phyloP scores from a whole-genome alignment of 2,797 vertebrate genomes.

The Pygocentrus nattereri region DNA sequence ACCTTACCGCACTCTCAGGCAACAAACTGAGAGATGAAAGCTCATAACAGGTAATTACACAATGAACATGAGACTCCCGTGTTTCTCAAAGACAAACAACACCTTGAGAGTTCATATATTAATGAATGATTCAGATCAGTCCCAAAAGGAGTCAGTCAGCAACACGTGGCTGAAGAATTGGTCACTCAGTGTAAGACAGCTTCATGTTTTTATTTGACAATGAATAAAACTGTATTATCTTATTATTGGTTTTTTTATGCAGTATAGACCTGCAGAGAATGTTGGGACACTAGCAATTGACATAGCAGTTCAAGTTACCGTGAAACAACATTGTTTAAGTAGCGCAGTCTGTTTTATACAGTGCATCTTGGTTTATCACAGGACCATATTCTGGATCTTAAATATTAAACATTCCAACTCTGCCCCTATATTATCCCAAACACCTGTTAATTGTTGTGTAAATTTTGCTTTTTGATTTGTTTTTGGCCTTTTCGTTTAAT shows the following conservation, averaged over 20 bases:
- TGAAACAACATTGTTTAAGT: too few species aligned
- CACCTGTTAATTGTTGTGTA: too few species aligned
- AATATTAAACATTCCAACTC: too few species aligned
- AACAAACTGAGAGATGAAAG: slow-evolving; percentile 4
- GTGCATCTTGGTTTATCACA: too few species aligned
- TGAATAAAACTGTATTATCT: not conserved
- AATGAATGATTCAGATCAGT: slow-evolving; percentile 1
- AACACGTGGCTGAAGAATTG: not conserved
- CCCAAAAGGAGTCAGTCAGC: not conserved
- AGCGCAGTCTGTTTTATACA: too few species aligned
- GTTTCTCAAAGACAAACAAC: slow-evolving; percentile 7
- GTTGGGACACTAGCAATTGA: too few species aligned
- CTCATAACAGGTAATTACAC: not conserved
- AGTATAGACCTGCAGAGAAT: too few species aligned
- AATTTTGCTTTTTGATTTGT: too few species aligned
- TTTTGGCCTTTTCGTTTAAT: too few species aligned
- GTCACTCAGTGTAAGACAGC: not conserved
- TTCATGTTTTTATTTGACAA: not conserved
- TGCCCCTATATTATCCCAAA: too few species aligned
- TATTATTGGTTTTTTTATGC: not conserved
- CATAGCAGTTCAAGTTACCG: too few species aligned
- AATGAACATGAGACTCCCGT: slow-evolving; percentile 1
- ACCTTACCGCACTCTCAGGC: not conserved
- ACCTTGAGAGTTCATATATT: slow-evolving; percentile 26
- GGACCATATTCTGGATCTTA: too few species aligned